phyloP scores from a whole-genome alignment of 2,888 invertebrate genomes.

The Auanema sp. region DNA sequence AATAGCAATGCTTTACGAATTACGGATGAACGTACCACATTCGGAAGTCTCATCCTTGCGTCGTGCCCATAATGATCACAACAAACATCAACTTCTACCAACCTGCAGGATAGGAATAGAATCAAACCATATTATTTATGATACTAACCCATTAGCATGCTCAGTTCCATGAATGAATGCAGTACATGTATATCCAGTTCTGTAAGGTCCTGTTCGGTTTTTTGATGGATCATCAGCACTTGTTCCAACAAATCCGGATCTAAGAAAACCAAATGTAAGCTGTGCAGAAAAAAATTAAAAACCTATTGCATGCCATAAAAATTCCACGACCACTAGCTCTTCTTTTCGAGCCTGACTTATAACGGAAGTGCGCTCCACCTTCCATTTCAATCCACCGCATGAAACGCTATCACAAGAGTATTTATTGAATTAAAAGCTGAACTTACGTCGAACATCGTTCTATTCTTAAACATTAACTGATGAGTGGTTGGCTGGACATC shows the following conservation, averaged over 20 bases:
- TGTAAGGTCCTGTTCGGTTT: constrained; percentile 37
- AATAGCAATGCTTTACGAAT: background rate
- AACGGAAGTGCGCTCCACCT: constrained; percentile 50
- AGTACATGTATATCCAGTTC: constrained; percentile 46
- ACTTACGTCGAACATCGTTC: constrained; percentile 31
- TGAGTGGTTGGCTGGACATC: constrained; percentile 39
- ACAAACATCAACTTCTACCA: constrained; percentile 35
- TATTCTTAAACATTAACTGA: constrained; percentile 27
- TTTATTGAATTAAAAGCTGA: background rate
- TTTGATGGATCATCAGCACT: constrained; percentile 7
- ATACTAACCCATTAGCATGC: constrained; percentile 36
- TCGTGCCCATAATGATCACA: constrained; percentile 53
- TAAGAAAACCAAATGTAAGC: background rate
- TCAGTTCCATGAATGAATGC: constrained; percentile 47
- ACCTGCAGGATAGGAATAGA: constrained; percentile 22
- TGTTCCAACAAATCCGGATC: constrained; percentile 32
- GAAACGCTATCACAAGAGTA: constrained; percentile 31
- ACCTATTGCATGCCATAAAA: constrained; percentile 44
- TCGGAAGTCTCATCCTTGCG: constrained; percentile 43
- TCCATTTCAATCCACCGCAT: constrained; percentile 43
- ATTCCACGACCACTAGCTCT: constrained; percentile 41
- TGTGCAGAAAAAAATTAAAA: background rate
- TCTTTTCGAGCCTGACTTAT: constrained; percentile 45
- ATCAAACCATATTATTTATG: background rate
- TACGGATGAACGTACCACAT: constrained; percentile 15